A percentile compares a stretch with the other conserved stretches of the same genome.
These are phyloP conservation scores for Beaufortia kweichowensis DNA, from an alignment of 2,113 vertebrate genomes.

Conservation along the genomic window DNA sequence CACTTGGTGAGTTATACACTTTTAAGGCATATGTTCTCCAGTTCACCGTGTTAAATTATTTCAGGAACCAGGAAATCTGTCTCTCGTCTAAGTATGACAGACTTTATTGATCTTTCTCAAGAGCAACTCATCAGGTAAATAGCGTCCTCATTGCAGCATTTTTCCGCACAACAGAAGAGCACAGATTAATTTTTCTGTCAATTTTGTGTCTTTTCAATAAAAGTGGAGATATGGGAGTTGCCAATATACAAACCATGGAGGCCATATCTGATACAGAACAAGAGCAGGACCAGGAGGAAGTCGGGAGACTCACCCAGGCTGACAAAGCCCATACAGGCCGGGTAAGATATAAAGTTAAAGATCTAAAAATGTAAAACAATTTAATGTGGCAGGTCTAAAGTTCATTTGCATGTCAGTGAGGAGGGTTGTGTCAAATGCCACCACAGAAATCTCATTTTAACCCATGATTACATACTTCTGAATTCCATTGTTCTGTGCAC, in stretches of 20 bases:
- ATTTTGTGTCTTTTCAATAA: background rate
- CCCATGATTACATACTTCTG: constrained; percentile 16
- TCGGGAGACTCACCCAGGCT: constrained; percentile 62
- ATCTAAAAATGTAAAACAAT: background rate
- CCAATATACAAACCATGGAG: constrained; percentile 55
- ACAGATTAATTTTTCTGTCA: background rate
- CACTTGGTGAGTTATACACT: too few species aligned
- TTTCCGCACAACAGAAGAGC: background rate
- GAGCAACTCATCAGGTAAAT: constrained; percentile 62
- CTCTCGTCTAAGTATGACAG: constrained; percentile 57
- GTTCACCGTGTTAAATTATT: background rate
- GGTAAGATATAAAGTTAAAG: constrained; percentile 39
- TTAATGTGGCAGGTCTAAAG: background rate
- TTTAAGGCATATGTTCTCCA: too few species aligned
- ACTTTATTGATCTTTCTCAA: constrained; percentile 57
- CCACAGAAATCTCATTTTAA: constrained; percentile 22
- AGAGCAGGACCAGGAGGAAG: constrained; percentile 47
- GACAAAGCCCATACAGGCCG: constrained; percentile 65
- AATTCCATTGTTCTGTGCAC: background rate
- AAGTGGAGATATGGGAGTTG: constrained; percentile 55
- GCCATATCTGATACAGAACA: constrained; percentile 48
- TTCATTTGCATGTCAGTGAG: background rate
- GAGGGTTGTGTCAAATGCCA: background rate
- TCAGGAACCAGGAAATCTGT: constrained; percentile 65
- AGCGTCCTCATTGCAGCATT: background rate